Base-by-base conservation (phyloP, 1,140 invertebrate genomes). In the Drosophila punjabiensis region DNA sequence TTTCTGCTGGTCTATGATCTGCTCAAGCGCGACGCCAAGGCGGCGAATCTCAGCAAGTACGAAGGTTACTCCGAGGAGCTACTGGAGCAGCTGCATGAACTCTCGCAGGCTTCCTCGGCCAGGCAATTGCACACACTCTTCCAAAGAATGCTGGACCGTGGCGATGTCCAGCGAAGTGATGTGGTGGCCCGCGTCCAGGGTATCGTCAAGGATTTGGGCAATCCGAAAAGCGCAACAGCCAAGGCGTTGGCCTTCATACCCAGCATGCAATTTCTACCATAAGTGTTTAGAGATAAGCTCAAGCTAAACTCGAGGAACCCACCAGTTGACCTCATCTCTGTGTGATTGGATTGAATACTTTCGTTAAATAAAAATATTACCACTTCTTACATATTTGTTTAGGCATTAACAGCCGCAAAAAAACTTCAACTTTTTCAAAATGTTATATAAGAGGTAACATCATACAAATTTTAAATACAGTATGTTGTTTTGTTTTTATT, bases 11-110 rank as follows among this genome's bases (percentile, higher is more conserved):
- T 93, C 13, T 93, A 93, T 56, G 93, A 93, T 70, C 62, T 93
- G n/a, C 68, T 93, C 0, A 93, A 93, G 65, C 91, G 93, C 6
- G 93, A 93, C 63, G 93, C 93, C 9, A 93, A 93, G 52, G 82
- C 92, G 2, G 76, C 84, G 2, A 93, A 92, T 77, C 74, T 93
- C 0, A 92, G 83, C 64, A 92, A 93, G 85, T 93, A 93, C 43
- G 87, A 92, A 45, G 92, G 92, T 5, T 93, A 93, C 30, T 80
- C 90, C 1, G 85, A 92, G 55, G 81, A 93, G 16, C 59, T 93
- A 55, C 55, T 93, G 39, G 58, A 81, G 53, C 80, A 93, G 41
- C 64, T 93, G 5, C 70, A 73, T 16, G 82, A 92, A 59, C 58
- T 88, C 7, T 93, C 93, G 3, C 73, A 83, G 32, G 69, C 61